Evolutionary conservation across 2,113 vertebrate genomes (phyloP).

Genomic region (Plecotus auritus): DNA sequence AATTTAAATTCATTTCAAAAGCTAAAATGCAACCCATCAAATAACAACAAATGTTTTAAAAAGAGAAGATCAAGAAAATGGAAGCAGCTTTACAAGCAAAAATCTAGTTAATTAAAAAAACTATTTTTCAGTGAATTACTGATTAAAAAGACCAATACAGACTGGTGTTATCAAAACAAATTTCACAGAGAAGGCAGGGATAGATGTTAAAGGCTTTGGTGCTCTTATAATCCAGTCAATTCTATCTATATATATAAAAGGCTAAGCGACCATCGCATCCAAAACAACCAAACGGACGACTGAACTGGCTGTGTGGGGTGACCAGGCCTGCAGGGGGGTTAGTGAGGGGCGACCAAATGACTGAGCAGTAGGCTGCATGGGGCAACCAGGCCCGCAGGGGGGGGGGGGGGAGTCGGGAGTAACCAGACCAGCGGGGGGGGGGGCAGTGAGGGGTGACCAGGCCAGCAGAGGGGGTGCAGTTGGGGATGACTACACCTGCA

Average conservation of each 20-base stretch:
- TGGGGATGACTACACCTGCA: no score
- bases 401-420: no score
- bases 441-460: no score
- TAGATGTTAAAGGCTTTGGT: background rate
- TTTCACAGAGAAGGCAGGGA: background rate
- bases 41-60: background rate
- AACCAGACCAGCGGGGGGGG: no score
- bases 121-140: background rate
- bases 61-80: background rate
- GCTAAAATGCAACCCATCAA: slow-evolving; percentile 12
- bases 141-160: background rate
- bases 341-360: no score
- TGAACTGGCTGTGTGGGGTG: no score
- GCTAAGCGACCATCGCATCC: no score
- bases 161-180: background rate
- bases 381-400: no score
- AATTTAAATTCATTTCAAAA: slow-evolving; percentile 1
- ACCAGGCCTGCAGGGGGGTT: no score
- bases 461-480: no score
- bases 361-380: no score
- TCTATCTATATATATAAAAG: background rate
- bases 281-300: no score
- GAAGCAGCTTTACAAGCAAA: background rate
- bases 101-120: background rate
- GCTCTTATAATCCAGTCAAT: background rate